A percentile compares a stretch with the other conserved stretches of the same genome.
Conservation (phyloP, 2,113 vertebrate genomes). For the Erythrocercus mccallii region DNA sequence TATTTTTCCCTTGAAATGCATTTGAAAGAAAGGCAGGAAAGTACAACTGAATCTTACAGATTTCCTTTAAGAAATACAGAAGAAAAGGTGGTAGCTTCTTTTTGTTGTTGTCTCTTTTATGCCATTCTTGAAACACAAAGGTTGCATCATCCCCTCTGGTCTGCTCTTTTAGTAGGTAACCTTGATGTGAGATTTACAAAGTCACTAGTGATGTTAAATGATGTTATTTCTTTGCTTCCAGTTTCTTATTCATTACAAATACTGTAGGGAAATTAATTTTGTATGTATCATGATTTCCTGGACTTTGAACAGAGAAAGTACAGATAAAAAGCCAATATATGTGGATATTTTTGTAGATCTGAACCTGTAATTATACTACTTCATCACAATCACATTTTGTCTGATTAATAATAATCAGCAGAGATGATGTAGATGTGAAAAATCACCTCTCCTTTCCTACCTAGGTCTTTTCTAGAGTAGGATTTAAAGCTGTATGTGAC, state of each 20-base stretch:
- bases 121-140: neutral
- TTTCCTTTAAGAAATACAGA: neutral
- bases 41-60: neutral
- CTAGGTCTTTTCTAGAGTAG: neutral
- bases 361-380: neutral
- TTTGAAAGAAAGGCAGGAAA: neutral
- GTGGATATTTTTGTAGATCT: neutral
- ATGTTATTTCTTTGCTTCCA: neutral
- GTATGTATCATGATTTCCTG: neutral
- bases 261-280: neutral
- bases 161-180: neutral
- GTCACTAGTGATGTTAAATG: neutral
- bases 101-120: neutral
- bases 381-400: neutral
- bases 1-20: neutral
- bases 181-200: neutral
- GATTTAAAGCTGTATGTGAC: slow-evolving; percentile 1
- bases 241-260: neutral
- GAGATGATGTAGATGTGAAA: neutral
- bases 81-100: neutral
- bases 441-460: neutral
- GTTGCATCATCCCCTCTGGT: neutral
- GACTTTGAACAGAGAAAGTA: neutral
- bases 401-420: neutral
- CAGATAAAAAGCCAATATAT: neutral